phyloP scores from a whole-genome alignment of 2,113 vertebrate genomes.

The Xiphophorus hellerii region DNA sequence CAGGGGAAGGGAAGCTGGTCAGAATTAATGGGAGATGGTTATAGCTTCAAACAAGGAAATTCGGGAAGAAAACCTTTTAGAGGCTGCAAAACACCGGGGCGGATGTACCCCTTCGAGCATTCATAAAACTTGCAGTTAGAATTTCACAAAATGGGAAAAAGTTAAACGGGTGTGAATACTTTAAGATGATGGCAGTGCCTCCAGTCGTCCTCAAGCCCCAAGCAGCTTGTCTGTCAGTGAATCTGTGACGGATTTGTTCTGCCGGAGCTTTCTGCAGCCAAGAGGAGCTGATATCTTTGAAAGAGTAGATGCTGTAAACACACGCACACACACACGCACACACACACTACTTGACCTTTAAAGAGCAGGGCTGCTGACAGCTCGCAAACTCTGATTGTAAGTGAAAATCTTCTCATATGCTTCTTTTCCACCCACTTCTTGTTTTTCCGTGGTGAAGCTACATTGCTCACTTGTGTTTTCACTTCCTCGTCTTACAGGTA shows the following conservation, averaged over 20 bases:
- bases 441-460: conserved; percentile 60
- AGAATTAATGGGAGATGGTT: not conserved
- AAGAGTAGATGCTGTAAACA: conserved; percentile 33
- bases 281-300: conserved; percentile 37
- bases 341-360: conserved; percentile 59
- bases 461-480: conserved; percentile 62
- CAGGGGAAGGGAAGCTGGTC: not conserved
- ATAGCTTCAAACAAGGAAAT: not conserved
- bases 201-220: conserved; percentile 19
- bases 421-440: conserved; percentile 71
- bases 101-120: not conserved
- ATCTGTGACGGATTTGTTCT: conserved; percentile 63
- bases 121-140: not conserved
- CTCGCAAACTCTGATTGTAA: conserved; percentile 48
- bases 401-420: conserved; percentile 51
- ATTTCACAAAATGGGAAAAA: too few relatives aligned
- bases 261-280: conserved; percentile 41
- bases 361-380: conserved; percentile 53
- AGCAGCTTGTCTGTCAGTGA: conserved; percentile 38
- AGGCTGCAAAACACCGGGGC: not conserved
- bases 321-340: conserved; percentile 11
- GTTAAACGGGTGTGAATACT: too few relatives aligned
- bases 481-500: conserved; percentile 63
- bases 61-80: not conserved
- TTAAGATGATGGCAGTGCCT: conserved; percentile 30